Evolutionary conservation across 2,113 vertebrate genomes (phyloP), one percentile per base, ranked within the genome.

Genomic region (Ailurus styani): DNA sequence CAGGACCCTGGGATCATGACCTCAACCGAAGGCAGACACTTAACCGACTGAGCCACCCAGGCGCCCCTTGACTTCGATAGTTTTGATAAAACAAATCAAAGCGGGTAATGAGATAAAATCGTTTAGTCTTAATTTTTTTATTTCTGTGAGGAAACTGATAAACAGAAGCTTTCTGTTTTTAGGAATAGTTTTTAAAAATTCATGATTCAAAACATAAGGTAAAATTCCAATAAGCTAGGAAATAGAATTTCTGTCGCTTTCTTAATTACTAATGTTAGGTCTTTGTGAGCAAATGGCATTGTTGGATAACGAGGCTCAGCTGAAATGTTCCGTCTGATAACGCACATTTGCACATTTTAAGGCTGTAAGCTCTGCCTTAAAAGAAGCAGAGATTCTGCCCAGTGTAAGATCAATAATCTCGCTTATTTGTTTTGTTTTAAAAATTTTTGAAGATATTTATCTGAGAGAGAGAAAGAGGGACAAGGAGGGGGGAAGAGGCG

Each of bases 111-210:
- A 73, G 70, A 70, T 82, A 5, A 93, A 96, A 72, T 83, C 5
- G 31, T 79, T 84, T 84, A 27, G 14, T 95, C 45, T 95, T 34
- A 75, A 6, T 62, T 64, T 4, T 2, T 89, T 72, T 66, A 62
- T 90, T 45, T 15, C 57, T 52, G 42, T 70, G 77, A 91, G 50
- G 64, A 68, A 97, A 60, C 31, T n/a, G n/a, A 62, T 86, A 93
- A 78, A 50, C 50, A 45, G 20, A 50, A 78, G 29, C 47, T 9
- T 40, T 83, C 91, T 87, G 23, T 90, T 6, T 68, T 64, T 29
- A 75, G 6, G 40, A 75, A 14, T 45, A 75, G 45, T 37, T 18
- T 45, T 57, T 23, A 10, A 47, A 29, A 93, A 50, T 25, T 52
- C 3, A 17, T 83, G 23, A 73, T 64, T 90, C 15, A 57, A 29